Conservation (phyloP, 1,140 invertebrate genomes). For the Anadara kagoshimensis region DNA sequence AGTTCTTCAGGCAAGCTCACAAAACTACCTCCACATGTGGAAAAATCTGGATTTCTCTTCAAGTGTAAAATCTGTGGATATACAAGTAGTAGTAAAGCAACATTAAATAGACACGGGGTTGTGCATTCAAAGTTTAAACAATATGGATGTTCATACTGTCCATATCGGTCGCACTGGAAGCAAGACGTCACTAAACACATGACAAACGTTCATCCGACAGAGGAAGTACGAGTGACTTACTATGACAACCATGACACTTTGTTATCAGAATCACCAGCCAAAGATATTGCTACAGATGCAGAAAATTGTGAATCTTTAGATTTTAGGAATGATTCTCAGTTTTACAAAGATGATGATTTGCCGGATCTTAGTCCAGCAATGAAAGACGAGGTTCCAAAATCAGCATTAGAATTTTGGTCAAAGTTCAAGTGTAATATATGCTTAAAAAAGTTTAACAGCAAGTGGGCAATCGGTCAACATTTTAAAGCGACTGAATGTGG, state of each 20-base stretch:
- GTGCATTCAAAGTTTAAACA: constrained; percentile 16
- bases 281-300: not conserved
- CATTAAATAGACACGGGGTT: constrained; percentile 11
- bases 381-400: not conserved
- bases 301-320: not conserved
- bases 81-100: not conserved
- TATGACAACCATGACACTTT: constrained; percentile 1
- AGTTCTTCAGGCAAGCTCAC: too few species aligned
- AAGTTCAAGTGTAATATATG: constrained; percentile 28
- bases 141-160: constrained; percentile 17
- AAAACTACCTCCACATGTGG: not conserved
- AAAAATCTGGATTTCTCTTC: not conserved
- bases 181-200: constrained; percentile 21
- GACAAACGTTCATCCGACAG: constrained; percentile 10
- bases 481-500: constrained; percentile 8
- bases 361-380: not conserved
- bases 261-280: not conserved
- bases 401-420: constrained; percentile 8
- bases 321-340: too few species aligned
- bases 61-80: constrained; percentile 25
- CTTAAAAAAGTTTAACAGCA: constrained; percentile 22
- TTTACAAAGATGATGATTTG: not conserved
- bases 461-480: constrained; percentile 18
- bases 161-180: constrained; percentile 22
- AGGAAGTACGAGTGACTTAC: not conserved